Evolutionary conservation across 2,797 vertebrate species (phyloP).

Genomic region (Borostomias antarcticus): DNA sequence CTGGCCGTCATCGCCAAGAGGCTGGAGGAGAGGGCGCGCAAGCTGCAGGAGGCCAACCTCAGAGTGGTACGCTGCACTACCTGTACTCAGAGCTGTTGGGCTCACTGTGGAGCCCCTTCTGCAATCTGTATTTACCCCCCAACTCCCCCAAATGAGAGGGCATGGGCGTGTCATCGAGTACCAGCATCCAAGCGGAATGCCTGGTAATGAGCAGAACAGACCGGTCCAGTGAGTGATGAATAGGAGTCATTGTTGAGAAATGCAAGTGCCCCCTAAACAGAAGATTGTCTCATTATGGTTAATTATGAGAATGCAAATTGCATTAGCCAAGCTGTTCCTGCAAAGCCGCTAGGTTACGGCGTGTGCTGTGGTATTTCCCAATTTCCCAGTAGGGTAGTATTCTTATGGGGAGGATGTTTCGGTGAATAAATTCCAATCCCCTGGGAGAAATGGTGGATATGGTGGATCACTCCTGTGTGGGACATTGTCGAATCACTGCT

Average conservation of each 20-base stretch:
- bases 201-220: constrained; percentile 31
- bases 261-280: constrained; percentile 17
- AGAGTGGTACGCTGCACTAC: constrained; percentile 81
- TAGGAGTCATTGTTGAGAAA: constrained; percentile 39
- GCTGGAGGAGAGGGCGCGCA: constrained; percentile 92
- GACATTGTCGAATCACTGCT: no score
- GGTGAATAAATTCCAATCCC: neutral
- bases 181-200: constrained; percentile 28
- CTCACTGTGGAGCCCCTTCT: neutral
- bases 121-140: constrained; percentile 8
- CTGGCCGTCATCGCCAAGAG: constrained; percentile 95
- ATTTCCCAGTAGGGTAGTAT: no score
- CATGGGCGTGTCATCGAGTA: constrained; percentile 24
- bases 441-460: neutral
- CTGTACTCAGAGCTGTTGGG: neutral
- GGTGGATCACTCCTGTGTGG: no score
- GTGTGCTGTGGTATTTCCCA: neutral
- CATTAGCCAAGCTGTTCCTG: neutral
- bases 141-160: constrained; percentile 26
- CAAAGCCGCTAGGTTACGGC: neutral
- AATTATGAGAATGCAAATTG: neutral
- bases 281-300: constrained; percentile 25
- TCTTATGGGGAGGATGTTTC: no score
- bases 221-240: constrained; percentile 34
- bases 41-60: constrained; percentile 97